Evolutionary conservation across 2,888 invertebrate genomes (phyloP).

Genomic region (Polylopha cassiicola): DNA sequence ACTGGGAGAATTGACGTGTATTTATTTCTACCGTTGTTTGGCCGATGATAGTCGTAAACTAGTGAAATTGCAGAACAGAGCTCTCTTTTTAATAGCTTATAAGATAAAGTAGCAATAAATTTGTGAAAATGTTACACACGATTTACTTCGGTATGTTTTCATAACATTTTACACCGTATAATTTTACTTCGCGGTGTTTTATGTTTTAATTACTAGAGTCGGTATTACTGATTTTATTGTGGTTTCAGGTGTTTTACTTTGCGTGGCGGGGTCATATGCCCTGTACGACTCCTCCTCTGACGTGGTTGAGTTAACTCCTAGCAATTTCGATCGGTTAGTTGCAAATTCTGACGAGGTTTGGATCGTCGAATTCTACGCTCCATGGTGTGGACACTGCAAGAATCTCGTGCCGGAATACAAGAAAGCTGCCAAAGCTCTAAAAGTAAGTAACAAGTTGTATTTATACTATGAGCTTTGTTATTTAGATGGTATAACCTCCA

Average conservation of each 20-base stretch:
- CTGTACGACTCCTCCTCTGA: slow-evolving; percentile 84
- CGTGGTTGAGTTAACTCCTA: slow-evolving; percentile 90
- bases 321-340: slow-evolving; percentile 92
- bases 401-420: slow-evolving; percentile 94
- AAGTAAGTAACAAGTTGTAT: slow-evolving; percentile 72
- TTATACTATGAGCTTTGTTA: neutral
- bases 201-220: slow-evolving; percentile 35
- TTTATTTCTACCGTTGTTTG: slow-evolving; percentile 30
- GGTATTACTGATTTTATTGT: slow-evolving; percentile 27
- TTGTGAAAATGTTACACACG: slow-evolving; percentile 50
- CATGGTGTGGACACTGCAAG: slow-evolving; percentile 97
- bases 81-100: slow-evolving; percentile 29
- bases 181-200: slow-evolving; percentile 29
- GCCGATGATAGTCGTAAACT: slow-evolving; percentile 33
- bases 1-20: slow-evolving; percentile 60
- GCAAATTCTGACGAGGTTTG: slow-evolving; percentile 90
- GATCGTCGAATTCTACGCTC: slow-evolving; percentile 97
- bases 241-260: slow-evolving; percentile 59
- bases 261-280: slow-evolving; percentile 51
- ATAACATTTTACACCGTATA: slow-evolving; percentile 47
- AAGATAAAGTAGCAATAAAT: slow-evolving; percentile 38
- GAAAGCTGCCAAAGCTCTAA: slow-evolving; percentile 94
- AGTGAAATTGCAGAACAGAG: slow-evolving; percentile 30
- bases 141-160: slow-evolving; percentile 59
- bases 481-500: too few species aligned